These are phyloP conservation scores for Helicorthomorpha holstii DNA, from an alignment of 1,140 invertebrate species.

Conservation along the genomic window DNA sequence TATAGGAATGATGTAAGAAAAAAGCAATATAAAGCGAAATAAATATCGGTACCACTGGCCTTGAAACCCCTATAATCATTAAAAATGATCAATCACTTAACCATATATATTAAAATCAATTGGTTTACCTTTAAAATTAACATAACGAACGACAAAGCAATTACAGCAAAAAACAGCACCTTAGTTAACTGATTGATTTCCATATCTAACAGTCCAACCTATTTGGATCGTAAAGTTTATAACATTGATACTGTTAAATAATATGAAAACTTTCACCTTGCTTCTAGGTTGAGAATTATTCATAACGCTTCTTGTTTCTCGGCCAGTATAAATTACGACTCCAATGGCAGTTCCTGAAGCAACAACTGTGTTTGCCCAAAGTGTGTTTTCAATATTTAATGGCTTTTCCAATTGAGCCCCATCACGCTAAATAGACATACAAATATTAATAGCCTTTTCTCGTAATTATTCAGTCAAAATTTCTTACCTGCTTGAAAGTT, in stretches of 20 bases:
- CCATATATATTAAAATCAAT: background rate
- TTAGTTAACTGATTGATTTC: slow-evolving; percentile 94
- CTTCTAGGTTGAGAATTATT: slow-evolving; percentile 90
- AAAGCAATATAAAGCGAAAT: slow-evolving; percentile 89
- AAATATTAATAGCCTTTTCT: background rate
- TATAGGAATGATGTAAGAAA: slow-evolving; percentile 98
- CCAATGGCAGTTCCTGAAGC: slow-evolving; percentile 88
- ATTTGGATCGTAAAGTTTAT: slow-evolving; percentile 1
- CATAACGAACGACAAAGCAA: slow-evolving; percentile 82
- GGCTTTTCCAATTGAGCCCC: slow-evolving; percentile 53
- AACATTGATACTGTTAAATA: background rate
- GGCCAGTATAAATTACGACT: slow-evolving; percentile 90
- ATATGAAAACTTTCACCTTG: slow-evolving; percentile 34
- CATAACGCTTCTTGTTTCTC: slow-evolving; percentile 93
- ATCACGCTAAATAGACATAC: slow-evolving; percentile 30
- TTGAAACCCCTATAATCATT: slow-evolving; percentile 49
- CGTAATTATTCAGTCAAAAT: background rate
- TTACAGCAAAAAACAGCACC: slow-evolving; percentile 79
- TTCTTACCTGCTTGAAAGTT: slow-evolving; percentile 61
- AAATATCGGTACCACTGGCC: slow-evolving; percentile 94
- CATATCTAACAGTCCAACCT: slow-evolving; percentile 79
- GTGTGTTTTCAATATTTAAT: slow-evolving; percentile 86
- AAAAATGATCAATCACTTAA: slow-evolving; percentile 1
- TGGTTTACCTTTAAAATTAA: slow-evolving; percentile 61
- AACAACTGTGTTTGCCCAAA: slow-evolving; percentile 97